phyloP scores from a whole-genome alignment of 2,797 vertebrate species.

The Thamnophis elegans region DNA sequence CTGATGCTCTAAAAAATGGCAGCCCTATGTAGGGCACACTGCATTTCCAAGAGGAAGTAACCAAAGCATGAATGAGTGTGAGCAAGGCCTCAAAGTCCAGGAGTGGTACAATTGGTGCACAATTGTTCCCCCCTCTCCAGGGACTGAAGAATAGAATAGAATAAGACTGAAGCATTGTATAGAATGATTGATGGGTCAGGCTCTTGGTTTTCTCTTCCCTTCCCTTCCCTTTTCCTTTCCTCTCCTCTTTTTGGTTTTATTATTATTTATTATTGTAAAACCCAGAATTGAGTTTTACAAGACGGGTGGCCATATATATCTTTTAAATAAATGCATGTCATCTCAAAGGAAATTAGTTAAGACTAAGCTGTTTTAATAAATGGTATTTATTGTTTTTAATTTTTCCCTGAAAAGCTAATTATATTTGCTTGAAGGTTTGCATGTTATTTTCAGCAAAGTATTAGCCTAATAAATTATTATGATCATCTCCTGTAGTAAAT shows the following conservation, averaged over 20 bases:
- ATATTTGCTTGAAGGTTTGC: conserved; percentile 1
- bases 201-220: too few species aligned
- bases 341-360: not conserved
- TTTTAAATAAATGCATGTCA: not conserved
- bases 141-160: not conserved
- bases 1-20: not conserved
- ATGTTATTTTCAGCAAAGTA: not conserved
- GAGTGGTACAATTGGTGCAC: not conserved
- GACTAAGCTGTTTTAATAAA: conserved; percentile 2
- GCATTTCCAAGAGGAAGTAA: not conserved
- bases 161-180: not conserved
- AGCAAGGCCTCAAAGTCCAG: not conserved
- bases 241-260: too few species aligned
- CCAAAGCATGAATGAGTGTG: not conserved
- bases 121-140: not conserved
- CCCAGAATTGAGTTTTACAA: not conserved
- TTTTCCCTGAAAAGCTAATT: not conserved
- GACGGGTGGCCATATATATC: not conserved
- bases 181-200: not conserved
- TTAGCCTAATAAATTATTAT: not conserved
- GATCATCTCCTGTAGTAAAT: not conserved
- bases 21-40: not conserved
- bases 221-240: too few species aligned
- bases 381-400: not conserved
- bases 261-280: not conserved